Base-by-base conservation (phyloP, 2,797 vertebrate species). In the Coendou prehensilis region DNA sequence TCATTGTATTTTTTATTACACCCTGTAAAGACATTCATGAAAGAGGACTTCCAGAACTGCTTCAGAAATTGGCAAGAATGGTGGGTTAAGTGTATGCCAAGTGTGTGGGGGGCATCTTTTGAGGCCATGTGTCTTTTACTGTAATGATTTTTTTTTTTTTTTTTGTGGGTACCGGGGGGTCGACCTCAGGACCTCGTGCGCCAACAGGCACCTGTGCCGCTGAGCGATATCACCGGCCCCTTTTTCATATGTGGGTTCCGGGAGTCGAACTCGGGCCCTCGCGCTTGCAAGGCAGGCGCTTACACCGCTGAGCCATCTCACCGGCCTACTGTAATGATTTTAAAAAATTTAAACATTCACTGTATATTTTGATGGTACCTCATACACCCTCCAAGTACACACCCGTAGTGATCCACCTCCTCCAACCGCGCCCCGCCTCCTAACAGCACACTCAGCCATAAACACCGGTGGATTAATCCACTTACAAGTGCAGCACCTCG, bases 401-500 rank as follows among this genome's bases (percentile, higher is more conserved):
- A 45, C 76, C 47, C 71, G 2, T 41, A 45, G 41, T 26, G 71
- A 11, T 5, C 71, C 23, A 26, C 22, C 71, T 73, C 37, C 37
- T 47, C 41, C 26, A 75, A 22, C 28, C 3, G 15, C 30, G 76
- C 15, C 76, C 8, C 30, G 2, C 8, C 50, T 52, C 47, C 15
- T 33, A 1, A 8, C 14, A 14, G 23, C 15, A 10, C 47, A 18
- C 10, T 54, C 75, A 30, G 28, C 47, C 20, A 2, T 52, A 52
- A 52, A 33, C 28, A 26, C 50, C 47, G 18, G 47, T 30, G 7
- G 47, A 33, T 23, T 79, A 79, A 79, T n/a, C 50, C 76, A 52
- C 50, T 33, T 18, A 1, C 0, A 8, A n/a, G 76, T 8, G 14
- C 2, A n/a, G 76, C 9, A 5, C 30, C 30, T 26, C 50, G 8